Base-by-base conservation (phyloP, 2,888 invertebrate species). In the Physocephala rufipes region DNA sequence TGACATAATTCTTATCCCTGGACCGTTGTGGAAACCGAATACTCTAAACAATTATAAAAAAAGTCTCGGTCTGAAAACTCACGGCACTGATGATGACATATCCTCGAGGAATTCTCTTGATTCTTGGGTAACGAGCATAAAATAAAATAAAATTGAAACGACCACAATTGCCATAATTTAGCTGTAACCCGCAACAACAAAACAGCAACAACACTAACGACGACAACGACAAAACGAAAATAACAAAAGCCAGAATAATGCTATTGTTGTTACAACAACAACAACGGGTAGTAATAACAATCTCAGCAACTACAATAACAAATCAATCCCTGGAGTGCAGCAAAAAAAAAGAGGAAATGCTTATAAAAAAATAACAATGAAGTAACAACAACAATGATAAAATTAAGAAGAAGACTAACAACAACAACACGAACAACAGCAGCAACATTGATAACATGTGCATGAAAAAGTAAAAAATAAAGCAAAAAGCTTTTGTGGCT, bases 401-500 rank as follows among this genome's bases (percentile, higher is more conserved):
- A 21, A 58, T n/a, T 7, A 55, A 66, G 1, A 66, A 66, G 36
- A 26, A 53, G 16, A 53, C n/a, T 26, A 66, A 55, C 47, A 63
- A 45, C 63, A 63, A 47, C 55, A 43, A 55, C 15, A 55, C 16
- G 21, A 43, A 45, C 19, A 62, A 61, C 3, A 16, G 30, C 15
- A 36, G 1, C 36, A 65, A 13, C 65, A 65, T 12, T n/a, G 28
- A 58, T 28, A 9, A 24, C 59, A 67, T 36, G 36, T 16, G 36
- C 15, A 28, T 59, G n/a, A 2, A 61, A 43, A 9, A 21, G 24
- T 21, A 59, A 61, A 61, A 28, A 28, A 7, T 19, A 61, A 36
- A 67, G 51, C 72, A 71, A 67, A 71, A 68, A 73, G 62, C 71
- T 74, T 30, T 43, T 43, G 24, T 67, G 62, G 73, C 67, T 71